Evolutionary conservation across 37 sponge, comb jelly and placozoan genomes (phyloP), one percentile per base, ranked within the genome.

Genomic region (Axinella damicornis): DNA sequence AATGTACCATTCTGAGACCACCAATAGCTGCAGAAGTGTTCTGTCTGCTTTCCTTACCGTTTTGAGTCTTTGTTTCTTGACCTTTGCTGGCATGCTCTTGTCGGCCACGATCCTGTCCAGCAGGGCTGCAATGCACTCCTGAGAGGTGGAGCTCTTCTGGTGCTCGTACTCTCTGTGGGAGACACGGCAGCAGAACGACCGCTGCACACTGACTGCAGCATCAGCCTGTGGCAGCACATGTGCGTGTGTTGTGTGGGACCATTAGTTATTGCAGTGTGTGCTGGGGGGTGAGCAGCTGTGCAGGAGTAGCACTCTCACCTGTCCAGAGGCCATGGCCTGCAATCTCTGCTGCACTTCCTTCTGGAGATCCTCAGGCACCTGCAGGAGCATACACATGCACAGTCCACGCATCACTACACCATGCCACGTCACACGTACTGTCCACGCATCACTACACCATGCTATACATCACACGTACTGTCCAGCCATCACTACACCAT

Each of bases 21-120:
- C 15, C 73, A 71, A n/a, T 16, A 15, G 41, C 41, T 14, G 15
- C 15, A 18, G 57, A 18, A 20, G 57, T n/a, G n/a, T n/a, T n/a
- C 63, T 14, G 27, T 14, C 63, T 5, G 12, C 63, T 61, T 5
- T 61, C 1, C 74, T 25, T 78, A 90, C 91, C 69, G 36, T 72
- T 69, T 91, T 91, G 0, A 92, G 93, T 70, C 52, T 79, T 25
- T 72, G 74, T 59, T 84, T 88, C 71, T 69, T 83, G 30, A 27
- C 75, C 61, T 88, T 92, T 30, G 27, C 55, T 33, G 82, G 58
- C 68, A 92, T 67, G 59, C 41, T 81, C 39, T 65, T 35, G 52
- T 92, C 71, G 1, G 35, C 53, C 6, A 62, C 55, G 4, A 92
- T 88, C 52, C 40, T 73, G n/a, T 84, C 93, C 46, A 92, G 77